Percentiles rank a stretch among this genome's conserved stretches.
phyloP scores from a whole-genome alignment of 2,888 invertebrate genomes.

The Acanthosepion esculentum region DNA sequence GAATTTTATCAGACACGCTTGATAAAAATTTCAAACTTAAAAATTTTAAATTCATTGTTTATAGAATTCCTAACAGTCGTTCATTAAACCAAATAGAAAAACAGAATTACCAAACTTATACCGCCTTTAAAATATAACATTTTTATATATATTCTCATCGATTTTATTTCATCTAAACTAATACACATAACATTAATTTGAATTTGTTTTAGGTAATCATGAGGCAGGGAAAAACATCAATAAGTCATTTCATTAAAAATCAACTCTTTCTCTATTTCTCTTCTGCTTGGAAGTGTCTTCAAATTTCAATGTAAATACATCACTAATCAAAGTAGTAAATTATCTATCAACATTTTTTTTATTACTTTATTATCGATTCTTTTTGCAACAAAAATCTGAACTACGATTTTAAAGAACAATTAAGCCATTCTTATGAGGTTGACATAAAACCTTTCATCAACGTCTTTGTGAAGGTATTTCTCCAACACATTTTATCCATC shows the following conservation, averaged over 20 bases:
- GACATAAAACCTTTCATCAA: not conserved
- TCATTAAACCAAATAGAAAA: not conserved
- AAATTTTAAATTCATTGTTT: too few relatives aligned
- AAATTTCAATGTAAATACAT: not conserved
- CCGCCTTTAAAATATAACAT: not conserved
- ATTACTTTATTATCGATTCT: not conserved
- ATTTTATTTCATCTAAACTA: constrained; percentile 8
- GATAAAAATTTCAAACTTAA: too few relatives aligned
- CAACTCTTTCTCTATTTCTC: not conserved
- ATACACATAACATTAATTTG: not conserved
- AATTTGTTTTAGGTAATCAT: not conserved
- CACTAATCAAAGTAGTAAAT: not conserved
- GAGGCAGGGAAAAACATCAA: not conserved
- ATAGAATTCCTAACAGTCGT: too few relatives aligned
- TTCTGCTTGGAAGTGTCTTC: not conserved
- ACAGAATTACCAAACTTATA: not conserved
- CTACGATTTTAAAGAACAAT: not conserved
- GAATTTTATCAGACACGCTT: too few relatives aligned
- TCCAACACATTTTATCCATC: not conserved
- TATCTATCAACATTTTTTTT: not conserved
- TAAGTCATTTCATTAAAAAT: not conserved
- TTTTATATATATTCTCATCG: not conserved
- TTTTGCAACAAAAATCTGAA: not conserved
- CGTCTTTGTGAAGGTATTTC: not conserved
- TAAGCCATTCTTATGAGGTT: not conserved